phyloP scores from a whole-genome alignment of 2,113 vertebrate species.

The Chiloscyllium plagiosum region DNA sequence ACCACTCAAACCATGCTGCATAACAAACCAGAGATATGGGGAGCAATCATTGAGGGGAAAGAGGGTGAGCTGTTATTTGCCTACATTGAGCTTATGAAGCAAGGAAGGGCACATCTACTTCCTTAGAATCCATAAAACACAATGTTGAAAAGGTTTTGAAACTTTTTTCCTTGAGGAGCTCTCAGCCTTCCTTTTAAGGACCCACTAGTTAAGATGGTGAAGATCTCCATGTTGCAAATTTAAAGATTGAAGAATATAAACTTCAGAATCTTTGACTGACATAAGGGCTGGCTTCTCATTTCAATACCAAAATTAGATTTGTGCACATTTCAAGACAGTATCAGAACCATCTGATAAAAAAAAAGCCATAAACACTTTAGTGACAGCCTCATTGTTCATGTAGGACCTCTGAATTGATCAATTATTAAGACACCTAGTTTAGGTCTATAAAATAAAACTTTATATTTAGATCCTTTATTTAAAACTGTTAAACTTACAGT shows the following conservation, averaged over 20 bases:
- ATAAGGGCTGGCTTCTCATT: background rate
- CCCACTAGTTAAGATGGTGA: background rate
- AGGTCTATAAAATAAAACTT: background rate
- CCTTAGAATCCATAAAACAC: background rate
- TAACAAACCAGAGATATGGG: background rate
- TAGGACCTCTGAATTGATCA: background rate
- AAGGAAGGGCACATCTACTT: background rate
- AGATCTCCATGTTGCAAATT: background rate
- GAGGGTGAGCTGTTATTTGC: background rate
- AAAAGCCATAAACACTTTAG: background rate
- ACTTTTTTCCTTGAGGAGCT: background rate
- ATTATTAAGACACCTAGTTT: background rate
- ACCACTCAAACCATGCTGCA: background rate
- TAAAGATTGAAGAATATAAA: background rate
- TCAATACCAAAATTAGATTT: background rate
- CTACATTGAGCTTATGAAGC: no score
- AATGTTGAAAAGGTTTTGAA: background rate
- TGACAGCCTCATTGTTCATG: background rate
- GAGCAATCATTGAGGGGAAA: background rate
- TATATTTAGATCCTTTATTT: background rate
- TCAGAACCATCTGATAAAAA: background rate
- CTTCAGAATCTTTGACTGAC: background rate
- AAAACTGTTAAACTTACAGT: background rate
- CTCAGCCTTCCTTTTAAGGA: background rate
- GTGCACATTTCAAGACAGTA: background rate